A percentile compares a stretch with the other conserved stretches of the same genome.
phyloP scores from a whole-genome alignment of 2,888 invertebrate genomes.

The Caenorhabditis sinica region DNA sequence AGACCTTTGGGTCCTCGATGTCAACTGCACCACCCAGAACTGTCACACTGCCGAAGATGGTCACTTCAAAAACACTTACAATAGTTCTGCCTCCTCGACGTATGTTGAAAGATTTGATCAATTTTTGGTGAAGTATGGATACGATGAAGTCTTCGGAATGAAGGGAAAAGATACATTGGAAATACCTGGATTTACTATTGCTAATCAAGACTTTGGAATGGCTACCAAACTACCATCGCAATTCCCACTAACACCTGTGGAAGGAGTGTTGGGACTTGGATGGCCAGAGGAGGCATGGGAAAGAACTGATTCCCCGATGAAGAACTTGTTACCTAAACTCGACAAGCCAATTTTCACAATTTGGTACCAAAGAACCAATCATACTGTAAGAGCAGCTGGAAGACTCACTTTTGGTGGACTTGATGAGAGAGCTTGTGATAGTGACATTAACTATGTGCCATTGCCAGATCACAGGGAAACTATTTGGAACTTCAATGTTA shows the following conservation, averaged over 20 bases:
- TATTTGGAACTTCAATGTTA: background rate
- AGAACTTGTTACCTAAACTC: constrained; percentile 91
- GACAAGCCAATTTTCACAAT: constrained; percentile 92
- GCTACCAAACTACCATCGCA: constrained; percentile 67
- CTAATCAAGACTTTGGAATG: constrained; percentile 3
- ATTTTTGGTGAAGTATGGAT: background rate
- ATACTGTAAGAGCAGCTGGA: constrained; percentile 66
- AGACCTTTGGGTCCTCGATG: background rate
- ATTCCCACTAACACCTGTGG: constrained; percentile 74
- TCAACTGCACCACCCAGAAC: background rate
- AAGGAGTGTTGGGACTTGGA: constrained; percentile 78
- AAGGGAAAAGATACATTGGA: background rate
- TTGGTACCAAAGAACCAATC: constrained; percentile 88
- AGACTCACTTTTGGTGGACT: constrained; percentile 77
- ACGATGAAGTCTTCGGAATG: background rate
- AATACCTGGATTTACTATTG: background rate
- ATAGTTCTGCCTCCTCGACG: background rate
- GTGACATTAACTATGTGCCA: constrained; percentile 71
- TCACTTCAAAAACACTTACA: background rate
- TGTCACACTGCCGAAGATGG: background rate
- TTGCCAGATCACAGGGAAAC: constrained; percentile 32
- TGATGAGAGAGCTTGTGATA: constrained; percentile 74
- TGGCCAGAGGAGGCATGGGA: constrained; percentile 89
- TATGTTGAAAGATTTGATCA: background rate
- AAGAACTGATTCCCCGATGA: constrained; percentile 93